Evolutionary conservation across 2,888 invertebrate genomes (phyloP).

Genomic region (Agrotis clavis): DNA sequence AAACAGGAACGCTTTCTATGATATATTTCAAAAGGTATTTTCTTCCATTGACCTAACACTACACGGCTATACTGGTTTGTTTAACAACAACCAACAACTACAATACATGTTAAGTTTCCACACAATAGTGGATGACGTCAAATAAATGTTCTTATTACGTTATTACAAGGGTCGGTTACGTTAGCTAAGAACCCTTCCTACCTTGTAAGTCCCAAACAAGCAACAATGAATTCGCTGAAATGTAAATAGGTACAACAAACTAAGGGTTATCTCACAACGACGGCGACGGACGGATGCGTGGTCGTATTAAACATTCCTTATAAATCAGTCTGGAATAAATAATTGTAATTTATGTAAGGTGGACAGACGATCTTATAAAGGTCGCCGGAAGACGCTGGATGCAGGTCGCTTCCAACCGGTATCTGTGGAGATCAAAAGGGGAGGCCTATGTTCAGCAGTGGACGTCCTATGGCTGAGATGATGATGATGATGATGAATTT

Average conservation of each 20-base stretch:
- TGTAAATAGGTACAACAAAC: conserved; percentile 18
- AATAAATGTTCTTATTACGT: conserved; percentile 26
- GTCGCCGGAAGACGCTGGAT: no score
- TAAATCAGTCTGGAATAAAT: no score
- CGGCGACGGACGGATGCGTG: background rate
- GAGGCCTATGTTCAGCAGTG: no score
- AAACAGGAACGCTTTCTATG: conserved; percentile 25
- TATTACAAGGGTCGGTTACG: conserved; percentile 4
- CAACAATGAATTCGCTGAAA: conserved; percentile 13
- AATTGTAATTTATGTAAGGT: no score
- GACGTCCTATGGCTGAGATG: no score
- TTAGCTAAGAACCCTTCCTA: background rate
- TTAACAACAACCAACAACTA: conserved; percentile 19
- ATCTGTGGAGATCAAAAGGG: no score
- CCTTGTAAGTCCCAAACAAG: background rate
- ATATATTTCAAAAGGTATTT: conserved; percentile 22
- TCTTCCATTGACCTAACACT: conserved; percentile 25
- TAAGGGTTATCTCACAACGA: conserved; percentile 5
- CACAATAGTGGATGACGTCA: conserved; percentile 19
- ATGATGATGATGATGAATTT: no score
- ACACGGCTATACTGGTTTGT: conserved; percentile 17
- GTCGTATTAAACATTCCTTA: background rate
- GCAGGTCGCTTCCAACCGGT: no score
- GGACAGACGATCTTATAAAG: no score
- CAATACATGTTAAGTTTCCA: conserved; percentile 17